Evolutionary conservation across 1,140 invertebrate genomes (phyloP).

Genomic region (Diploscapter pachys): DNA sequence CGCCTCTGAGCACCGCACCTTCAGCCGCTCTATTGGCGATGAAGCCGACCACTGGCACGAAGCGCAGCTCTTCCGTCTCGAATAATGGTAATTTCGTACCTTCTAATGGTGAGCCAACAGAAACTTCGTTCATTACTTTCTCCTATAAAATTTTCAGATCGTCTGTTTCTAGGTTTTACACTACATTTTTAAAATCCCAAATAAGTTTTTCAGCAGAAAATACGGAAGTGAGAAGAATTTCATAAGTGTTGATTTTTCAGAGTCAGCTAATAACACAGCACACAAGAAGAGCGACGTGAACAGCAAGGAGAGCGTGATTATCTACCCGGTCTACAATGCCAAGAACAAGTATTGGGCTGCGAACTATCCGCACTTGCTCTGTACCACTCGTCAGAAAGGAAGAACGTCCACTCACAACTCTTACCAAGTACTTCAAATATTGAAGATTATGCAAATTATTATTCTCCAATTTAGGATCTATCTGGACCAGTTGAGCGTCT

Average conservation of each 20-base stretch:
- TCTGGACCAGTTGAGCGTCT: slow-evolving; percentile 44
- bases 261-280: slow-evolving; percentile 53
- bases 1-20: slow-evolving; percentile 46
- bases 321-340: slow-evolving; percentile 54
- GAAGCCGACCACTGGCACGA: slow-evolving; percentile 40
- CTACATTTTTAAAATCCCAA: not conserved
- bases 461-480: slow-evolving; percentile 43
- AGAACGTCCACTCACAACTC: slow-evolving; percentile 56
- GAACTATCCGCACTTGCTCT: slow-evolving; percentile 56
- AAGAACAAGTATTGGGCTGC: slow-evolving; percentile 53
- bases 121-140: no score
- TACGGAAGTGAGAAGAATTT: no score
- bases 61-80: slow-evolving; percentile 44
- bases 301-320: slow-evolving; percentile 55
- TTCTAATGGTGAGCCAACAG: no score
- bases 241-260: slow-evolving; percentile 23
- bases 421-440: slow-evolving; percentile 43
- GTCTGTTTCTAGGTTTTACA: not conserved
- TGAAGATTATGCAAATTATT: not conserved
- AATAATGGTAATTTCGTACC: slow-evolving; percentile 28
- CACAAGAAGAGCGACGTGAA: slow-evolving; percentile 59
- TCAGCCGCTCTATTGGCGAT: slow-evolving; percentile 41
- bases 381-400: slow-evolving; percentile 57
- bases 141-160: not conserved
- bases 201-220: no score